Percentiles rank a stretch among this genome's conserved stretches.
Conservation (phyloP, 2,888 invertebrate species). For the Folsomia manolachei region DNA sequence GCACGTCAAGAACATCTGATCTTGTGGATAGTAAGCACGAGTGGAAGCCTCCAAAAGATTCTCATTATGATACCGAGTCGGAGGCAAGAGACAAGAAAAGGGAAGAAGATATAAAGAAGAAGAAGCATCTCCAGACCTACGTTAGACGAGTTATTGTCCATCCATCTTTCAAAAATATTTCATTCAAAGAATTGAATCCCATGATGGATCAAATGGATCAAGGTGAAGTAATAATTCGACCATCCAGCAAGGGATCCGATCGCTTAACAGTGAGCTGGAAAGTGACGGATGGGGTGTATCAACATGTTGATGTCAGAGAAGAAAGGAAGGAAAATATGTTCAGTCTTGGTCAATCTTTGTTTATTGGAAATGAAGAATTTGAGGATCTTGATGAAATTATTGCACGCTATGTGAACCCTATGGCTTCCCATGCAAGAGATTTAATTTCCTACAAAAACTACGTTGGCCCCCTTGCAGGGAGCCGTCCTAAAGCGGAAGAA, state of each 20-base stretch:
- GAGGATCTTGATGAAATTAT: conserved; percentile 99
- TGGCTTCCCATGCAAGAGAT: conserved; percentile 91
- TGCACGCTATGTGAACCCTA: conserved; percentile 91
- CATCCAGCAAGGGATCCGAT: conserved; percentile 94
- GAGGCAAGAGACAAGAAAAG: conserved; percentile 76
- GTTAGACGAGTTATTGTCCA: conserved; percentile 96
- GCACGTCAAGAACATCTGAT: conserved; percentile 90
- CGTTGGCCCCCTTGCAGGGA: conserved; percentile 70
- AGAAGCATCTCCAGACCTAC: conserved; percentile 71
- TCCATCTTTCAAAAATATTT: conserved; percentile 94
- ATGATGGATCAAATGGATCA: conserved; percentile 89
- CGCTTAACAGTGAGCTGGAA: conserved; percentile 99
- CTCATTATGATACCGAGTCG: conserved; percentile 82
- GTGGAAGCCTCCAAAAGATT: conserved; percentile 86
- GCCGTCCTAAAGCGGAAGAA: conserved; percentile 84
- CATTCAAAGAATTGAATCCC: conserved; percentile 86
- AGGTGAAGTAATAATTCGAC: conserved; percentile 93
- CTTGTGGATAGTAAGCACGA: conserved; percentile 84
- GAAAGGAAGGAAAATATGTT: conserved; percentile 96
- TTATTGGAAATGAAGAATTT: conserved; percentile 84
- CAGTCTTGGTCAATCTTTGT: conserved; percentile 80
- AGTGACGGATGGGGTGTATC: conserved; percentile 87
- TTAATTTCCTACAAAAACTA: conserved; percentile 88
- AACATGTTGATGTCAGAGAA: conserved; percentile 94
- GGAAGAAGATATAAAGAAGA: conserved; percentile 77